Percentiles rank a stretch among this genome's conserved stretches.
phyloP scores from a whole-genome alignment of 2,888 invertebrate species.

The Amphipoea oculea region DNA sequence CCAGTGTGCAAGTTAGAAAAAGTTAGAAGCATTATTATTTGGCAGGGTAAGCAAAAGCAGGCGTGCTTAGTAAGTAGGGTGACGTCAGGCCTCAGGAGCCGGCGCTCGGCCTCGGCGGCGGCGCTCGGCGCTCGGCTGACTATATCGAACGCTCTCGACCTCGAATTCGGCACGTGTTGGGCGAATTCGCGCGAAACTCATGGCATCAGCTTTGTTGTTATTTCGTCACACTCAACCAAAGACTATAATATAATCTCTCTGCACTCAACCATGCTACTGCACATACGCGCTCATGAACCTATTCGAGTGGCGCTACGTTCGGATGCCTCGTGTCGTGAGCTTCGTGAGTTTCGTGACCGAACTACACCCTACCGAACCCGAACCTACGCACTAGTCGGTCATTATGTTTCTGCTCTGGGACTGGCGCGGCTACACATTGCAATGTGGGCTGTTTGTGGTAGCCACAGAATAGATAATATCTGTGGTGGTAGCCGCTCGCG shows the following conservation, averaged over 20 bases:
- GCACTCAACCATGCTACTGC: too few species aligned
- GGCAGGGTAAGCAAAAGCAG: conserved; percentile 17
- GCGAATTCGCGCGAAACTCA: conserved; percentile 15
- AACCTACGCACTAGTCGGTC: neutral
- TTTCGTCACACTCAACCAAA: neutral
- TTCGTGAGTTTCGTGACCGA: neutral
- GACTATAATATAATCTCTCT: too few species aligned
- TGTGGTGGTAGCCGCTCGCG: too few species aligned
- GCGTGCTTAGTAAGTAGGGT: conserved; percentile 32
- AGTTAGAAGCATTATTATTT: conserved; percentile 3
- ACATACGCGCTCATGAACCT: too few species aligned
- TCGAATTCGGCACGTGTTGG: conserved; percentile 29
- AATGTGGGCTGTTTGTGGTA: too few species aligned
- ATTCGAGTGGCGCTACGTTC: neutral
- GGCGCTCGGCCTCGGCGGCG: neutral
- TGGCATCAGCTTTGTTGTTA: conserved; percentile 4
- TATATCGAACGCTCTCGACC: conserved; percentile 14
- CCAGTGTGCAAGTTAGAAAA: neutral
- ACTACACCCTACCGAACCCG: neutral
- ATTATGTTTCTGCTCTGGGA: neutral
- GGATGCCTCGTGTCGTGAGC: too few species aligned
- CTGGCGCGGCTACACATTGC: too few species aligned
- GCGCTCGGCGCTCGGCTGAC: too few species aligned
- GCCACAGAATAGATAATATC: too few species aligned
- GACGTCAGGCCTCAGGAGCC: conserved; percentile 47